Conservation (phyloP, 2,113 vertebrate genomes). For the Dolichotis patagonum region DNA sequence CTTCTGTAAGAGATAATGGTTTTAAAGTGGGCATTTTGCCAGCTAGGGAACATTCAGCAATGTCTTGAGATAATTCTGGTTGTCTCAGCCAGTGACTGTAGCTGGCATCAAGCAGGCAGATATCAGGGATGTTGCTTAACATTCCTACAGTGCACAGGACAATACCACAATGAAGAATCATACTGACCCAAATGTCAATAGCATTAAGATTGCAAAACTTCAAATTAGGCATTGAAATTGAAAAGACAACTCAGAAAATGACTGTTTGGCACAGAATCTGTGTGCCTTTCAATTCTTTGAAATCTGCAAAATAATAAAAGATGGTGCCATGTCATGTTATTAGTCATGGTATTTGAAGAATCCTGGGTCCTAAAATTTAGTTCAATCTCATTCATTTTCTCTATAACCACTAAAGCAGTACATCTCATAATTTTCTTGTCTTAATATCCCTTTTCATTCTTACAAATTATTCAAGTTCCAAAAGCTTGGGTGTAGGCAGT, state of each 20-base stretch:
- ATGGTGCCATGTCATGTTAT: neutral
- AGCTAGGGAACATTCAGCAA: neutral
- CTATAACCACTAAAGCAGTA: neutral
- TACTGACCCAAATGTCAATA: neutral
- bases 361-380: constrained; percentile 7
- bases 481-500: neutral
- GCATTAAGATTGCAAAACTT: neutral
- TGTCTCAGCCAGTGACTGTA: neutral
- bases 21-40: neutral
- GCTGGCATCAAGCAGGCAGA: neutral
- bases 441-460: neutral
- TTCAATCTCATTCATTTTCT: constrained; percentile 3
- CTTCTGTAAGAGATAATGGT: neutral
- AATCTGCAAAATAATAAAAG: constrained; percentile 33
- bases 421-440: neutral
- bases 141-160: neutral
- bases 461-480: neutral
- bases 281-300: constrained; percentile 11
- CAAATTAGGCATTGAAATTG: neutral
- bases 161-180: neutral
- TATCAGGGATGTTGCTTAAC: neutral
- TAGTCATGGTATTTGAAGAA: constrained; percentile 51
- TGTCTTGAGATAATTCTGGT: neutral
- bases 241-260: constrained; percentile 46
- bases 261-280: constrained; percentile 24